phyloP scores from a whole-genome alignment of 2,113 vertebrate genomes.

The Festucalex cinctus region DNA sequence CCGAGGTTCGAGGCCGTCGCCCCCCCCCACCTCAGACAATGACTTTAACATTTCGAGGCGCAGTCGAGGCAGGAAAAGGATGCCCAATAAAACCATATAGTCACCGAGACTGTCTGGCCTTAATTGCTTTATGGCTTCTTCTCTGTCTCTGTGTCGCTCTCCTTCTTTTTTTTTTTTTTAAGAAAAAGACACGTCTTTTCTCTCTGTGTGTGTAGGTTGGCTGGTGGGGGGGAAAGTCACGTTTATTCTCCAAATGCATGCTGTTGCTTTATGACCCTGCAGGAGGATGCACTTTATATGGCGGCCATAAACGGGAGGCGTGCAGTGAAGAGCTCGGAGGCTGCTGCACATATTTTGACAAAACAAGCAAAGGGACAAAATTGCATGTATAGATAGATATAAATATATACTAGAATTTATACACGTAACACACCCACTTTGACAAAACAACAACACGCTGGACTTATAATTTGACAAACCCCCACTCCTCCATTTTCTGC shows the following conservation, averaged over 20 bases:
- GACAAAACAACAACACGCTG: background rate
- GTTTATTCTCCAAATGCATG: slow-evolving; percentile 72
- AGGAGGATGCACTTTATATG: slow-evolving; percentile 55
- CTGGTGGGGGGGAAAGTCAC: slow-evolving; percentile 56
- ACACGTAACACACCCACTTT: background rate
- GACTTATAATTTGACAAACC: background rate
- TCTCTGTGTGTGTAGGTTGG: slow-evolving; percentile 17
- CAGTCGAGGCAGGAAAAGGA: slow-evolving; percentile 46
- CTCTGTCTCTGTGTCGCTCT: background rate
- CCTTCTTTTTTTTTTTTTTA: background rate
- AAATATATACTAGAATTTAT: background rate
- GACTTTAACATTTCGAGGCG: slow-evolving; percentile 60
- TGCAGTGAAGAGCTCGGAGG: slow-evolving; percentile 23
- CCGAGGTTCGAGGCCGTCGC: slow-evolving; percentile 33
- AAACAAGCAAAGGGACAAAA: background rate
- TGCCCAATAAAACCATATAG: slow-evolving; percentile 65
- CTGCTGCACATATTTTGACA: slow-evolving; percentile 49
- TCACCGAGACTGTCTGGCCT: slow-evolving; percentile 55
- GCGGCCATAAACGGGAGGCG: slow-evolving; percentile 49
- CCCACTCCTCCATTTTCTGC: too few species aligned
- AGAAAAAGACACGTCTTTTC: background rate
- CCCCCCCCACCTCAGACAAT: slow-evolving; percentile 53
- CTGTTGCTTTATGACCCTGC: slow-evolving; percentile 69
- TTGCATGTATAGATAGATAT: background rate
- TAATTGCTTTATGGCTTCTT: slow-evolving; percentile 59